These are phyloP conservation scores for Vidua chalybeata DNA, from an alignment of 2,113 vertebrate genomes.

Conservation along the genomic window DNA sequence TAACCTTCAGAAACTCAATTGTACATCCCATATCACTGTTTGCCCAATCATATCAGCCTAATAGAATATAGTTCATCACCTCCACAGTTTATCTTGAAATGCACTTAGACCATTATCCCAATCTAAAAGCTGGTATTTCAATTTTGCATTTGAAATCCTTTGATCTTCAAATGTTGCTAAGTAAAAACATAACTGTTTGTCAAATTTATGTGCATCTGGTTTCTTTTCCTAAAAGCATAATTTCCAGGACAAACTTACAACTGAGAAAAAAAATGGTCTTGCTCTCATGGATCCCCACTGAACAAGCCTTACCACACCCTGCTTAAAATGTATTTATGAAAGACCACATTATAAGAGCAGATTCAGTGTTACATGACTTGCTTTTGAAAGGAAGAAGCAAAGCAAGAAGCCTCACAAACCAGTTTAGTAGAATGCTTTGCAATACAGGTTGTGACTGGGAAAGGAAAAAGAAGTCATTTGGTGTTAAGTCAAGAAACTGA, in stretches of 20 bases:
- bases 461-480: background rate
- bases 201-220: background rate
- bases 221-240: background rate
- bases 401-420: background rate
- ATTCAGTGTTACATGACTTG: background rate
- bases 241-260: background rate
- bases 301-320: background rate
- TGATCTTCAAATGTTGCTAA: background rate
- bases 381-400: background rate
- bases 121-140: background rate
- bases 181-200: background rate
- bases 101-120: background rate
- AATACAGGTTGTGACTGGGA: background rate
- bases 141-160: background rate
- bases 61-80: background rate
- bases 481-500: background rate
- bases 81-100: background rate
- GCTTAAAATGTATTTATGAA: background rate
- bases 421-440: background rate
- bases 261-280: background rate
- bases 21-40: background rate
- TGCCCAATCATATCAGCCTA: background rate
- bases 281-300: background rate
- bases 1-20: background rate
- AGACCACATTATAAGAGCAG: background rate